Evolutionary conservation across 2,888 invertebrate genomes (phyloP).

Genomic region (Drosophila austrosaltans): DNA sequence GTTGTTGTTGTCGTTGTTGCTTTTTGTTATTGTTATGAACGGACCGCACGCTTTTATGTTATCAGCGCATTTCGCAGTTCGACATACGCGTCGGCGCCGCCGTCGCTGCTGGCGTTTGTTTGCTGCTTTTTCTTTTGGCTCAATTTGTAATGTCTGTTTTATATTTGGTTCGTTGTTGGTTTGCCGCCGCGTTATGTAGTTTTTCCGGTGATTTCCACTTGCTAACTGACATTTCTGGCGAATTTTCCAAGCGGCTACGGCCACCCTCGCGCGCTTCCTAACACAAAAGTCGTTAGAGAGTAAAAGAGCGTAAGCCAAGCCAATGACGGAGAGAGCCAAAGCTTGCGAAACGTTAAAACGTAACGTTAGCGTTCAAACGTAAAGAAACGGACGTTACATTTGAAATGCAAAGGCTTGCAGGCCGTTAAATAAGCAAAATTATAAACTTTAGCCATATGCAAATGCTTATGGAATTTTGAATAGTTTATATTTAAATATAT

Average conservation of each 20-base stretch:
- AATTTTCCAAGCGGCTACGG: slow-evolving; percentile 67
- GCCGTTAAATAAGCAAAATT: neutral
- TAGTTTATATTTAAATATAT: neutral
- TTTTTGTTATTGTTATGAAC: slow-evolving; percentile 71
- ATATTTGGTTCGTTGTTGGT: slow-evolving; percentile 20
- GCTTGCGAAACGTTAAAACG: slow-evolving; percentile 47
- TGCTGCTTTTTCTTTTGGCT: slow-evolving; percentile 37
- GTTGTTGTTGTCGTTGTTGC: slow-evolving; percentile 26
- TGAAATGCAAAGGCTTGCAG: slow-evolving; percentile 28
- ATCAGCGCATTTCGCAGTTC: slow-evolving; percentile 56
- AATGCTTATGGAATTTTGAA: neutral
- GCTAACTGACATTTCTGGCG: slow-evolving; percentile 68
- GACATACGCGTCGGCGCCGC: slow-evolving; percentile 47
- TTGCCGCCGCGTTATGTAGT: slow-evolving; percentile 72
- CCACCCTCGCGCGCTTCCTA: slow-evolving; percentile 42
- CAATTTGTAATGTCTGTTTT: slow-evolving; percentile 9
- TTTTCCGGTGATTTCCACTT: slow-evolving; percentile 80
- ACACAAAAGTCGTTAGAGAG: slow-evolving; percentile 26
- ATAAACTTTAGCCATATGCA: neutral
- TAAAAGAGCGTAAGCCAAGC: slow-evolving; percentile 28
- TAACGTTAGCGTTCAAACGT: slow-evolving; percentile 24
- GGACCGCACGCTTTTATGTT: slow-evolving; percentile 69
- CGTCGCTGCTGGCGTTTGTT: slow-evolving; percentile 37
- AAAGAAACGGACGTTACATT: slow-evolving; percentile 51
- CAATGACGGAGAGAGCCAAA: slow-evolving; percentile 57